Conservation (phyloP, 2,113 vertebrate genomes). For the Indri indri region DNA sequence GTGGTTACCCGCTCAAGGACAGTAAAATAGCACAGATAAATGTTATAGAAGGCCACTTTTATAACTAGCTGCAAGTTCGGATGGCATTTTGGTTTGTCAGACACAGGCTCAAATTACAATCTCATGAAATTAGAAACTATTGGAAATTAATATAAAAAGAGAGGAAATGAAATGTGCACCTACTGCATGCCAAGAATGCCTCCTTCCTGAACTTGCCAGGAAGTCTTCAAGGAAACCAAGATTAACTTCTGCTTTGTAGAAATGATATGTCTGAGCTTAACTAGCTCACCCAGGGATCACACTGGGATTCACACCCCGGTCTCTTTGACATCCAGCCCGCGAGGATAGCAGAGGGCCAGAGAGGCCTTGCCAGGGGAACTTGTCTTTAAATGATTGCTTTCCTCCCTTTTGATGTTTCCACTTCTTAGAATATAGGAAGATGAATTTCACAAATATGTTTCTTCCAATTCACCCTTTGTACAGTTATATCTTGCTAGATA, state of each 20-base stretch:
- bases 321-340: rapidly evolving
- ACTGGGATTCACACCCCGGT: background rate
- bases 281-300: no score
- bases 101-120: background rate
- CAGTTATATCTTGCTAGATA: background rate
- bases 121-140: background rate
- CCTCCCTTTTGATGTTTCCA: background rate
- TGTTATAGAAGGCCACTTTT: background rate
- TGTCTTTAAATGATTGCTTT: background rate
- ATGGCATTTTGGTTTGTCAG: background rate
- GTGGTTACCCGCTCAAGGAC: background rate
- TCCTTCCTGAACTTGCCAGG: background rate
- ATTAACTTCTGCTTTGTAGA: background rate
- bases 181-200: background rate
- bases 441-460: background rate
- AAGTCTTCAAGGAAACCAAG: background rate
- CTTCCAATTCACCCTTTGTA: background rate
- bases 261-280: background rate
- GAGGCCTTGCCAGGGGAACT: background rate
- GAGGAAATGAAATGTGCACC: background rate
- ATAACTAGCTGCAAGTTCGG: background rate
- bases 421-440: background rate
- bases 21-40: background rate
- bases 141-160: background rate
- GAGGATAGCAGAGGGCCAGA: background rate